These are phyloP conservation scores for Lanistes nyassanus DNA, from an alignment of 1,140 invertebrate species.

Conservation along the genomic window DNA sequence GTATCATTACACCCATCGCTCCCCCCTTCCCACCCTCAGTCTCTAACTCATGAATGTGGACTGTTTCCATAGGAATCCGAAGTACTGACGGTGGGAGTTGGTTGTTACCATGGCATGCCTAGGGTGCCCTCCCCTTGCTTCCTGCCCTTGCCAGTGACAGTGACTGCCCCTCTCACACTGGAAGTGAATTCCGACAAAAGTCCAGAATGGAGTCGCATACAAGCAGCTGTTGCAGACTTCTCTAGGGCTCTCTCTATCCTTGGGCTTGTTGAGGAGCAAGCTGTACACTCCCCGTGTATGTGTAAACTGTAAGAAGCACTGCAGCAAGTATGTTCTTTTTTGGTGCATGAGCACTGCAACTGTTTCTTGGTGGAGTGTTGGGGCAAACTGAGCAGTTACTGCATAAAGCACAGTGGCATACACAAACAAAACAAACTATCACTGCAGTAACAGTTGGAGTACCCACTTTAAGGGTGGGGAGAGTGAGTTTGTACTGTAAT, in stretches of 20 bases:
- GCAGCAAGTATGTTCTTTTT: background rate
- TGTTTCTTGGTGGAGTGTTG: background rate
- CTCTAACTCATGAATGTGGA: background rate
- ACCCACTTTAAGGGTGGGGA: too few species aligned
- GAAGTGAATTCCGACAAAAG: background rate
- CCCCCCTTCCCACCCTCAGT: background rate
- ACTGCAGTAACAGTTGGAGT: too few species aligned
- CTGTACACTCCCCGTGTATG: too few species aligned
- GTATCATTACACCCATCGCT: background rate
- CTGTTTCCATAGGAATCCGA: background rate
- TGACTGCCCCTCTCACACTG: background rate
- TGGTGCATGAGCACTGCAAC: background rate
- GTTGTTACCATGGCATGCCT: background rate
- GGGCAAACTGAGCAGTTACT: background rate
- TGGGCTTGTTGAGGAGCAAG: too few species aligned
- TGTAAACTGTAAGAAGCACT: background rate
- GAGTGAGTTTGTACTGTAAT: too few species aligned
- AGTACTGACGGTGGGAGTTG: background rate
- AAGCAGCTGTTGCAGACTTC: background rate
- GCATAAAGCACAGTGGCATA: background rate
- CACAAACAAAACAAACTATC: too few species aligned
- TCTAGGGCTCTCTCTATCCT: too few species aligned
- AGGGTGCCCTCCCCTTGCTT: background rate
- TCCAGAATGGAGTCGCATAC: background rate
- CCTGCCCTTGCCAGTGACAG: background rate